These are phyloP conservation scores for Oncopeltus fasciatus DNA, from an alignment of 1,140 invertebrate genomes.

Conservation along the genomic window DNA sequence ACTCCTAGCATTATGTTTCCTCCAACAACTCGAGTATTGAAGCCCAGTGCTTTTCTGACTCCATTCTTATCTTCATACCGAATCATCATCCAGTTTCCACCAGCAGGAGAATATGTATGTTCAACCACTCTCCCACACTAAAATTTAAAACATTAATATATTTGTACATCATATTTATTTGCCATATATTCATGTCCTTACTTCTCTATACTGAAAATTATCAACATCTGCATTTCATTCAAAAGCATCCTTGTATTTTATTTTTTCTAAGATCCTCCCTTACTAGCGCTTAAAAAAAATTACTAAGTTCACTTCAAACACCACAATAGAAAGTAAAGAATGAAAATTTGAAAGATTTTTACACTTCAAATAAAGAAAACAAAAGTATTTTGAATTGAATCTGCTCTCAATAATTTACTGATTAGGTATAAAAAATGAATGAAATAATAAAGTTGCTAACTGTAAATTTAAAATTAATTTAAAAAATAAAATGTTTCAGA, in stretches of 20 bases:
- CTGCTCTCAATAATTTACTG: no score
- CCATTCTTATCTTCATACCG: background rate
- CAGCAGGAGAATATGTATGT: background rate
- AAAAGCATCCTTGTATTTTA: background rate
- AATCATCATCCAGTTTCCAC: conserved; percentile 6
- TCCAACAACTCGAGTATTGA: background rate
- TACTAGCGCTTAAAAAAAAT: no score
- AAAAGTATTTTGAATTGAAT: no score
- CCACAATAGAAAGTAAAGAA: no score
- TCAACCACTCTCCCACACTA: conserved; percentile 1
- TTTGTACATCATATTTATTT: background rate
- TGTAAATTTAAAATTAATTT: no score
- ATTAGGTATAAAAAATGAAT: no score
- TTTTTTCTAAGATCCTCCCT: no score
- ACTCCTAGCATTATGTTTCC: conserved; percentile 7
- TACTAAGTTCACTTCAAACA: no score
- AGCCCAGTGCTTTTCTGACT: background rate
- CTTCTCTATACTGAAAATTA: background rate
- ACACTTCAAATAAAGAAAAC: no score
- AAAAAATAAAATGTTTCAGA: no score
- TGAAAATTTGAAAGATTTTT: no score
- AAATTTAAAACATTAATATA: background rate
- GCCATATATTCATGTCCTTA: background rate
- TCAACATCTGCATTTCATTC: background rate
- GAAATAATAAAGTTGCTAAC: no score